Evolutionary conservation across 2,797 vertebrate genomes (phyloP).

Genomic region (Trematomus bernacchii): DNA sequence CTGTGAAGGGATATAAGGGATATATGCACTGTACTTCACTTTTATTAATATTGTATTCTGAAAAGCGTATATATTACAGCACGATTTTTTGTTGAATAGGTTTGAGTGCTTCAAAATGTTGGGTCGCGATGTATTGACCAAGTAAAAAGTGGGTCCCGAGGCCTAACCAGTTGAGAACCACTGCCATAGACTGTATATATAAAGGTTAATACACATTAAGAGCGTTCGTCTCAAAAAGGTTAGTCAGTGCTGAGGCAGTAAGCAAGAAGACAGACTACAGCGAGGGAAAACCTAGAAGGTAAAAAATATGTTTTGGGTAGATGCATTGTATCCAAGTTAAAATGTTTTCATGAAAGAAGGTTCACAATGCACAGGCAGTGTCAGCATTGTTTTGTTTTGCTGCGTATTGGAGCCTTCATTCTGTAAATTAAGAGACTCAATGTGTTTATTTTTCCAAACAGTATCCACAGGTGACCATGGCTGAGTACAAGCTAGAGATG

Average conservation of each 20-base stretch:
- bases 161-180: too few relatives aligned
- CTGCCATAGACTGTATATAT: too few relatives aligned
- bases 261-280: neutral
- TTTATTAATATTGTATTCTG: too few relatives aligned
- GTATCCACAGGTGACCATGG: conserved; percentile 48
- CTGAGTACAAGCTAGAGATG: conserved; percentile 64
- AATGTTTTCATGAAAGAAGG: neutral
- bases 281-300: neutral
- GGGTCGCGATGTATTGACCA: too few relatives aligned
- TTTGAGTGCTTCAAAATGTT: too few relatives aligned
- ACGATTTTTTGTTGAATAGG: too few relatives aligned
- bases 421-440: neutral
- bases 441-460: neutral
- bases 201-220: neutral
- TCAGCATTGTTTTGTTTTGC: neutral
- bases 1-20: too few relatives aligned
- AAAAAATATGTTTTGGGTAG: neutral
- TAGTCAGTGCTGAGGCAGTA: neutral
- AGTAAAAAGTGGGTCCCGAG: too few relatives aligned
- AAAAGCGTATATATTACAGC: too few relatives aligned
- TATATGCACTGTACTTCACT: too few relatives aligned
- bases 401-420: neutral
- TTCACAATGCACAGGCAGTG: neutral
- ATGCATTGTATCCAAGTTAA: too few relatives aligned
- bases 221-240: neutral